Conservation (phyloP, 2,888 invertebrate genomes). For the Philopedon plagiatum region DNA sequence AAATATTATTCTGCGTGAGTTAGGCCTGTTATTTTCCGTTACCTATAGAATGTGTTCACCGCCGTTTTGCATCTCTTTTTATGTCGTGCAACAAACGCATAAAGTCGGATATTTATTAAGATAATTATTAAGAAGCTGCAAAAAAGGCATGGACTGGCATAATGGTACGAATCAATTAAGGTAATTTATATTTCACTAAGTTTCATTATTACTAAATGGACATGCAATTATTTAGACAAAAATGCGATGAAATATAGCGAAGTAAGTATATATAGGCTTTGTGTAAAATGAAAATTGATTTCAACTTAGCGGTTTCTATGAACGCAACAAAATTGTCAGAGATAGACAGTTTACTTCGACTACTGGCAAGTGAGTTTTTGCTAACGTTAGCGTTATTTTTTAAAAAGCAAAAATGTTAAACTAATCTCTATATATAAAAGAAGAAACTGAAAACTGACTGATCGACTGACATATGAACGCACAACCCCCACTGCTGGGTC, state of each 20-base stretch:
- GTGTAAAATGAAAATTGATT: background rate
- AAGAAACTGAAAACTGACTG: too few species aligned
- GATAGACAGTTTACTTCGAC: too few species aligned
- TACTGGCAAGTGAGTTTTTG: too few species aligned
- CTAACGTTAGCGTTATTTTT: too few species aligned
- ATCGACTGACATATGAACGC: too few species aligned
- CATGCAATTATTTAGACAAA: slow-evolving; percentile 16
- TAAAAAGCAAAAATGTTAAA: too few species aligned
- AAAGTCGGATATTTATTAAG: slow-evolving; percentile 35
- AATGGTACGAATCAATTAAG: slow-evolving; percentile 34
- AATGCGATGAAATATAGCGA: background rate
- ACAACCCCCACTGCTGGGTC: too few species aligned
- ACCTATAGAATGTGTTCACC: background rate
- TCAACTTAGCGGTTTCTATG: background rate
- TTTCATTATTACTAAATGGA: slow-evolving; percentile 13
- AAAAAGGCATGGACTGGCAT: slow-evolving; percentile 27
- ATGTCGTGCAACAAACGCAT: slow-evolving; percentile 19
- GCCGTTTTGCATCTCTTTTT: background rate
- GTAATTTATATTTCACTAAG: slow-evolving; percentile 30
- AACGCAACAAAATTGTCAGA: too few species aligned
- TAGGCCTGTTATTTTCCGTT: slow-evolving; percentile 14
- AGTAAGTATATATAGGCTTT: background rate
- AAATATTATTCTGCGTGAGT: slow-evolving; percentile 33
- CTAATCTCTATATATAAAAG: too few species aligned
- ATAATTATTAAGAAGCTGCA: slow-evolving; percentile 36